Percentiles rank a stretch among this genome's conserved stretches.
Conservation (phyloP, 2,888 invertebrate species). For the Cerastoderma edule region DNA sequence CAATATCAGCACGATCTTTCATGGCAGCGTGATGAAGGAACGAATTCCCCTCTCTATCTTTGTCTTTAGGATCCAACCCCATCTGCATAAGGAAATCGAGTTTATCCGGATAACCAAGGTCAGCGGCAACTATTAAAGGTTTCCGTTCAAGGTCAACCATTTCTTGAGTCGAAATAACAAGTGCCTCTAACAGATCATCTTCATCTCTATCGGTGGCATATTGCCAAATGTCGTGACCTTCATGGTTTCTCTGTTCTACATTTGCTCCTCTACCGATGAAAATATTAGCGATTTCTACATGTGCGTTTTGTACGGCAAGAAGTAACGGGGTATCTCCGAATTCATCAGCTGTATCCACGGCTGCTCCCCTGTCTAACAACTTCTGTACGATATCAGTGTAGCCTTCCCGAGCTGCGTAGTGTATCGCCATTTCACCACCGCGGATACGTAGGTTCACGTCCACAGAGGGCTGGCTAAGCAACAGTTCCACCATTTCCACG, state of each 20-base stretch:
- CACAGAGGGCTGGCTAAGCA: slow-evolving; percentile 60
- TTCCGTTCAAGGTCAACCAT: slow-evolving; percentile 40
- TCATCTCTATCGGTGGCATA: slow-evolving; percentile 70
- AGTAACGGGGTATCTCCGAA: slow-evolving; percentile 77
- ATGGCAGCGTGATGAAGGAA: slow-evolving; percentile 79
- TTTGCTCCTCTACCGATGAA: slow-evolving; percentile 69
- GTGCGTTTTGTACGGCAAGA: slow-evolving; percentile 74
- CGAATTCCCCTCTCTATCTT: slow-evolving; percentile 74
- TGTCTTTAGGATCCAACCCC: slow-evolving; percentile 65
- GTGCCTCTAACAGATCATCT: slow-evolving; percentile 8
- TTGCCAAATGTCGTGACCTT: slow-evolving; percentile 77
- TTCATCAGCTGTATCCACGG: slow-evolving; percentile 77
- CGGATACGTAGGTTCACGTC: slow-evolving; percentile 75
- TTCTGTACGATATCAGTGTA: slow-evolving; percentile 70
- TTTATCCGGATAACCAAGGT: slow-evolving; percentile 67
- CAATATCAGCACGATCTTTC: slow-evolving; percentile 65
- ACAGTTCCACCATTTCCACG: slow-evolving; percentile 57
- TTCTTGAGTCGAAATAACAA: slow-evolving; percentile 18
- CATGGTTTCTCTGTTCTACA: slow-evolving; percentile 68
- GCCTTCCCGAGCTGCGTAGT: slow-evolving; percentile 82
- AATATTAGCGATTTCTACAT: slow-evolving; percentile 63
- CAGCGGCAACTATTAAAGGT: slow-evolving; percentile 76
- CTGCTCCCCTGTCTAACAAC: slow-evolving; percentile 74
- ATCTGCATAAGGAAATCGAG: slow-evolving; percentile 69
- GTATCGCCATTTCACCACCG: slow-evolving; percentile 78